Conservation (phyloP, 2,113 vertebrate genomes). For the Rattus norvegicus region DNA sequence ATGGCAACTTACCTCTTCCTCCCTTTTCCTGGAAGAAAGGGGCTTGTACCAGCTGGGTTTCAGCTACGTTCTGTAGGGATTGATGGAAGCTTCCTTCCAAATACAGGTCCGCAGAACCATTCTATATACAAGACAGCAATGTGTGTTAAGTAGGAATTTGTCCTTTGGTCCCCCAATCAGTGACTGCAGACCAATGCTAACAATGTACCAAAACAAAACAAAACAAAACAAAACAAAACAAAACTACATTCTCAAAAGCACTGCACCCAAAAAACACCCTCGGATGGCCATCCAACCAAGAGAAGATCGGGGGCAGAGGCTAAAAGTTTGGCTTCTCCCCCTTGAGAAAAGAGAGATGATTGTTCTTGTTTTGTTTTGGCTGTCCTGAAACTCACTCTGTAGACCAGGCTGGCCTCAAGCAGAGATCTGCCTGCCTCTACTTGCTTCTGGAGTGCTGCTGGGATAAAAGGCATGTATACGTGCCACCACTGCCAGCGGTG, state of each 20-base stretch:
- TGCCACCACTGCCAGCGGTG: too few species aligned
- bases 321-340: neutral
- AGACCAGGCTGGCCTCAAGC: neutral
- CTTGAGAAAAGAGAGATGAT: neutral
- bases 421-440: too few species aligned
- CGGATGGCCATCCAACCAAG: neutral
- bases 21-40: conserved; percentile 85
- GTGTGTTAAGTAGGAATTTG: conserved; percentile 38
- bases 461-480: too few species aligned
- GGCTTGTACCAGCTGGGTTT: conserved; percentile 85
- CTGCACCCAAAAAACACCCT: neutral
- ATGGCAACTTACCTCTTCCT: conserved; percentile 89
- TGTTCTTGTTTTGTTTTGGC: neutral
- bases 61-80: conserved; percentile 79
- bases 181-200: neutral
- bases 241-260: neutral
- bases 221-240: too few species aligned
- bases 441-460: too few species aligned
- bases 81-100: conserved; percentile 85
- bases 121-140: conserved; percentile 79
- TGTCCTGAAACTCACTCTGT: neutral
- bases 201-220: neutral
- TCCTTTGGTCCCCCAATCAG: neutral
- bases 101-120: conserved; percentile 83
- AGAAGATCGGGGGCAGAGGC: neutral